Base-by-base conservation (phyloP, 2,113 vertebrate genomes). In the Perccottus glenii region DNA sequence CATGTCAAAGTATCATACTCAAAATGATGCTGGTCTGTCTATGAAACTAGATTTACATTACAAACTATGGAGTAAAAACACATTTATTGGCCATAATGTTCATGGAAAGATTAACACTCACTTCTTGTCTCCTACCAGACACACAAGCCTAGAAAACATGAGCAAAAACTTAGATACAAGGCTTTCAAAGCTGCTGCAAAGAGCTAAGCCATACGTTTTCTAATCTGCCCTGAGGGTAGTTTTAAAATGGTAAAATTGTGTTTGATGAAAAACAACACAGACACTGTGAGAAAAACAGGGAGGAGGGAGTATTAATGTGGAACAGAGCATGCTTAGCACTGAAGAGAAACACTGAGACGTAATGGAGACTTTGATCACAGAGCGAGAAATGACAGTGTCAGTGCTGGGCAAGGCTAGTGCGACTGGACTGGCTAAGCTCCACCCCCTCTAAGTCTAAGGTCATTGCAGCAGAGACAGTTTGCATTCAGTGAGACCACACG, bases 311-410 rank as follows among this genome's bases (percentile, higher is more conserved):
- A 47, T 2, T 5, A 0, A 63, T 53, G 61, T 4, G 8, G 46
- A 57, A 49, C 48, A 58, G 40, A 43, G 35, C 19, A 57, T 43
- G 64, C 75, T 43, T 42, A 77, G 60, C 47, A 44, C n/a, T 43
- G 43, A 70, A 68, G 3, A 32, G 51, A 59, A 55, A 61, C 69
- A 64, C 11, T 44, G 56, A 73, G 71, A 78, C 32, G 43, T 14
- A 47, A 58, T 8, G 49, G 48, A 46, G 52, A 35, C 75, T 88
- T 70, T 86, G 77, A 88, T 88, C 75, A 61, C 15, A 38, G 32
- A 45, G 65, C 66, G 55, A 58, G 56, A 58, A 48, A 52, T 47
- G 59, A 64, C 62, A 57, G 45, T 50, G 74, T 75, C 77, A 65
- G 67, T 65, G 64, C 65, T 6, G 7, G 48, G 51, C 55, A 66